Evolutionary conservation across 2,113 vertebrate species (phyloP).

Genomic region (Ailurus styani): DNA sequence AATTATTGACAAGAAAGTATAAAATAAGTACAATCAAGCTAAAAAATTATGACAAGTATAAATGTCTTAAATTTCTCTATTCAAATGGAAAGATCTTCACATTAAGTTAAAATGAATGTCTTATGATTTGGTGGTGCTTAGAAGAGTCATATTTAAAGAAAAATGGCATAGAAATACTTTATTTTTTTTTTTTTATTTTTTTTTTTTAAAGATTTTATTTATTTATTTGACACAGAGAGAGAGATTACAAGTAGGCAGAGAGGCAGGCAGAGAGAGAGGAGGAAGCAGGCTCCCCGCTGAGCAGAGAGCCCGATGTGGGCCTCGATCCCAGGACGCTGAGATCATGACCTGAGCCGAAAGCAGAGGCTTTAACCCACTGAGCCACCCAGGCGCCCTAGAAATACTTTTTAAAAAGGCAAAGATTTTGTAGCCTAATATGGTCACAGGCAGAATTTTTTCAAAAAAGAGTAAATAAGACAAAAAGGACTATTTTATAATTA

Average conservation of each 20-base stretch:
- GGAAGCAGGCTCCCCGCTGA: too few relatives aligned
- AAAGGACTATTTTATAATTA: not conserved
- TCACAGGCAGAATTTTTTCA: not conserved
- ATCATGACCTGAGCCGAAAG: too few relatives aligned
- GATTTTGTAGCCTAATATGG: not conserved
- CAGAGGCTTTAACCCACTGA: too few relatives aligned
- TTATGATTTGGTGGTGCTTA: not conserved
- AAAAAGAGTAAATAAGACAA: not conserved
- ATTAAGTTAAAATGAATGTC: slow-evolving; percentile 33
- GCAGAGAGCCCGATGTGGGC: too few relatives aligned
- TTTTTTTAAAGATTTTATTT: too few relatives aligned
- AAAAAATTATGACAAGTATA: slow-evolving; percentile 32
- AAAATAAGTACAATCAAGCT: not conserved
- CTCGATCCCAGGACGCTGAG: too few relatives aligned
- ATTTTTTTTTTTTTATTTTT: too few relatives aligned
- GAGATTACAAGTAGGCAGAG: too few relatives aligned
- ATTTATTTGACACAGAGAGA: too few relatives aligned
- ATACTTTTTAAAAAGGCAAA: not conserved
- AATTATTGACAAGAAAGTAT: not conserved
- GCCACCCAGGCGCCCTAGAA: too few relatives aligned
- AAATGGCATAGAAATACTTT: not conserved
- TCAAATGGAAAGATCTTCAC: slow-evolving; percentile 30
- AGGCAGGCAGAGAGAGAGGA: too few relatives aligned
- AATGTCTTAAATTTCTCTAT: slow-evolving; percentile 21
- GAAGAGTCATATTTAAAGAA: not conserved